Base-by-base conservation (phyloP, 2,888 invertebrate genomes). In the Empis stercorea region DNA sequence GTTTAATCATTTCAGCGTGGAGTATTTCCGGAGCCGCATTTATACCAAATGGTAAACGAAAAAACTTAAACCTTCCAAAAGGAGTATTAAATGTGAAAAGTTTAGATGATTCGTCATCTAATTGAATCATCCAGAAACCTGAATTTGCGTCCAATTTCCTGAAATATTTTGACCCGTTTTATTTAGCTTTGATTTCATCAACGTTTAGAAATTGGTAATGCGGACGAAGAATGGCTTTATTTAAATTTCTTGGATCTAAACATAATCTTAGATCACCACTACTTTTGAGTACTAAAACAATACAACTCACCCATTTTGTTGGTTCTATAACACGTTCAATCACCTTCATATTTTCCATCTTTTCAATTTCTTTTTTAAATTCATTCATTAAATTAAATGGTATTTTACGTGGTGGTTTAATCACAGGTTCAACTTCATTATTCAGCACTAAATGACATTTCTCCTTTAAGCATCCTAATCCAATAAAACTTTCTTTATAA, bases 111-210 rank as follows among this genome's bases (percentile, higher is more conserved):
- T n/a, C n/a, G n/a, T n/a, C n/a, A n/a, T n/a, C n/a, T n/a, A n/a
- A n/a, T n/a, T n/a, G n/a, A n/a, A n/a, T 20, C 47, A 47, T 47
- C 39, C 43, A 47, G 16, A 47, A 47, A 37, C 47, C 43, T 30
- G 43, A 51, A 48, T 49, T 56, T 50, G 54, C 42, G 50, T 55
- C 57, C 11, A 57, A 44, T 14, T 52, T 50, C 17, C 53, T 54
- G 48, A 52, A 59, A n/a, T 51, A 45, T 32, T 44, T 51, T 43
- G 56, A 48, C 48, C 44, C 47, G 48, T 52, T 42, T 49, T 50
- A 32, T 48, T 54, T 46, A 48, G 50, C 44, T 44, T 51, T 15
- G n/a, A n/a, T n/a, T n/a, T n/a, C n/a, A n/a, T n/a, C n/a, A n/a
- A n/a, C n/a, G n/a, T n/a, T n/a, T n/a, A n/a, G n/a, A n/a, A n/a